These are phyloP conservation scores for Tragelaphus imberbis DNA, from an alignment of 2,113 vertebrate genomes.

Conservation along the genomic window DNA sequence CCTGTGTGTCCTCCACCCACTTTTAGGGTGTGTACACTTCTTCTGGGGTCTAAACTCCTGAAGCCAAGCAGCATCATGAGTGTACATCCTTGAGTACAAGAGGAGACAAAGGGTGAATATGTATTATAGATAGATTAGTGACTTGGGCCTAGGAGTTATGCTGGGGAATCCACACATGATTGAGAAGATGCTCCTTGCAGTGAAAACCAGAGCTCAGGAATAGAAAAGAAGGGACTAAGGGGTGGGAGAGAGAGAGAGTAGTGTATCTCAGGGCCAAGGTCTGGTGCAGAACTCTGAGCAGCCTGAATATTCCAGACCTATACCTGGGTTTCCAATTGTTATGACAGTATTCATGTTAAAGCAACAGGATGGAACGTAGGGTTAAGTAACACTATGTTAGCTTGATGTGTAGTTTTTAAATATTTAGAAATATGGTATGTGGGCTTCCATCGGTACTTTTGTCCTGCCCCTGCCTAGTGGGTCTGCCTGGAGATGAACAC, in stretches of 20 bases:
- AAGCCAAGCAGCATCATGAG: background rate
- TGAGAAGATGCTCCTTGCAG: background rate
- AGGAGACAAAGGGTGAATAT: too few species aligned
- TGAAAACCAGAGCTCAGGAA: background rate
- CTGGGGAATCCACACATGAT: background rate
- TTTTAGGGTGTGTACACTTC: background rate
- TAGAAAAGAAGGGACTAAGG: background rate
- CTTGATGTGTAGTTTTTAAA: background rate
- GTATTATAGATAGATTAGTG: background rate
- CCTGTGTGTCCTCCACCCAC: background rate
- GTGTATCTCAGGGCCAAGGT: accelerated
- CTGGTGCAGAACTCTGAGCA: background rate
- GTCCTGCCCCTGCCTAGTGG: background rate
- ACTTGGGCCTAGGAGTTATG: background rate
- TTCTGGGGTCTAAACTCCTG: background rate
- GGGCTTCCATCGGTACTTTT: background rate
- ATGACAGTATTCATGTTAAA: background rate
- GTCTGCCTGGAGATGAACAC: background rate
- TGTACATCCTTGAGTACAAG: background rate
- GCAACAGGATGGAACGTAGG: background rate
- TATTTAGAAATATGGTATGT: background rate
- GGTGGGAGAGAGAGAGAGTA: background rate
- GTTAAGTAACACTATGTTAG: background rate
- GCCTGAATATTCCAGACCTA: background rate
- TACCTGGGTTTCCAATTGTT: background rate